phyloP scores from a whole-genome alignment of 2,113 vertebrate genomes.

The Corythoichthys haematopterus region DNA sequence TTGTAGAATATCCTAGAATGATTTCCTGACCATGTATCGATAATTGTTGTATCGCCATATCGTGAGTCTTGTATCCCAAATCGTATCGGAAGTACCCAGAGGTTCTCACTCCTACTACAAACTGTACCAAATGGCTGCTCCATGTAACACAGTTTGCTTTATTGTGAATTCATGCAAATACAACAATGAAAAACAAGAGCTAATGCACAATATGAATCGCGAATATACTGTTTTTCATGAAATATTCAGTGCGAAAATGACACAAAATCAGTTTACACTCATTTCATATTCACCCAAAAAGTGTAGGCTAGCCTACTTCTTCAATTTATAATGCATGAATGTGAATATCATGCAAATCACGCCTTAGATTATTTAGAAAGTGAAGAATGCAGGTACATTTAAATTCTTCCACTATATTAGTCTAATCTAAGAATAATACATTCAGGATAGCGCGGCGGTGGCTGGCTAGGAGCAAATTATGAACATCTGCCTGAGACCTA shows the following conservation, averaged over 20 bases:
- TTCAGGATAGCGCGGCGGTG: constrained; percentile 20
- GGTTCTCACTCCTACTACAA: background rate
- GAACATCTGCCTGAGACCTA: constrained; percentile 27
- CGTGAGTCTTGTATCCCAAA: no score
- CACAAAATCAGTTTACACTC: constrained; percentile 1
- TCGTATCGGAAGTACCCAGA: no score
- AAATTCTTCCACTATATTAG: constrained; percentile 33
- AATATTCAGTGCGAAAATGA: background rate
- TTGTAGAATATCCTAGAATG: no score
- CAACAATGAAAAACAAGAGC: background rate
- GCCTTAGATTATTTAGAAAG: constrained; percentile 14
- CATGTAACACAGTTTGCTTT: constrained; percentile 3
- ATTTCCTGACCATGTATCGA: no score
- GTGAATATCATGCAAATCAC: constrained; percentile 8
- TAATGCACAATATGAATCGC: background rate
- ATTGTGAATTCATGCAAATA: background rate
- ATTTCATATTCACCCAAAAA: constrained; percentile 11
- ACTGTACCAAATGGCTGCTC: constrained; percentile 21
- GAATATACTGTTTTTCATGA: background rate
- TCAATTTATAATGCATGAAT: background rate
- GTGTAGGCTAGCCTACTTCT: background rate
- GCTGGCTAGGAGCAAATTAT: constrained; percentile 4
- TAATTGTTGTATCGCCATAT: no score
- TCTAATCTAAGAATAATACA: constrained; percentile 48
- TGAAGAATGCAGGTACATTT: constrained; percentile 18